Conservation (phyloP, 2,113 vertebrate genomes). For the Datnioides undecimradiatus region DNA sequence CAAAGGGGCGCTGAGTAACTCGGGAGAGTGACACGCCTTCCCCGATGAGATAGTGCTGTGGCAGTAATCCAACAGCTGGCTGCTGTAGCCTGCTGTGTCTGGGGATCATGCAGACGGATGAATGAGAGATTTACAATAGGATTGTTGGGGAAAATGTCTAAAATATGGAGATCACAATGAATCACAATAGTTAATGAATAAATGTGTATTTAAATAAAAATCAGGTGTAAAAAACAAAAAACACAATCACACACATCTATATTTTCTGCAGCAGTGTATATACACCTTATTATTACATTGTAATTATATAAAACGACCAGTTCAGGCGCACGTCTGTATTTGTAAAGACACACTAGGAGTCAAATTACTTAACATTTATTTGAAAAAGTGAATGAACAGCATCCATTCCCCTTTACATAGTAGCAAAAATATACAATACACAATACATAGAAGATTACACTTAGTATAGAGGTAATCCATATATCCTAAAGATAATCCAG, state of each 20-base stretch:
- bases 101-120: conserved; percentile 48
- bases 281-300: not conserved
- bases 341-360: not conserved
- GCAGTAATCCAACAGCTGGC: conserved; percentile 75
- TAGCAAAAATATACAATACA: conserved; percentile 66
- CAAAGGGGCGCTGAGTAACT: conserved; percentile 82
- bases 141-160: not conserved
- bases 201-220: not conserved
- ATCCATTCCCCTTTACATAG: conserved; percentile 55
- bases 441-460: conserved; percentile 67
- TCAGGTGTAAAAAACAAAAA: not conserved
- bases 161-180: not conserved
- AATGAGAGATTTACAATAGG: conserved; percentile 28
- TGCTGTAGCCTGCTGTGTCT: conserved; percentile 58
- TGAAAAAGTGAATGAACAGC: conserved; percentile 56
- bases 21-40: conserved; percentile 82
- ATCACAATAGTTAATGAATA: no score
- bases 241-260: not conserved
- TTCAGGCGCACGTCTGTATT: not conserved
- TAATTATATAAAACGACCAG: not conserved
- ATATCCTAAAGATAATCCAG: conserved; percentile 74
- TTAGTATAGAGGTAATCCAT: conserved; percentile 71
- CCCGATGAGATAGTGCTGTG: conserved; percentile 73
- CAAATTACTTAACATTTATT: conserved; percentile 73
- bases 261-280: not conserved